Conservation (phyloP, 2,113 vertebrate species). For the Spilogale gracilis region DNA sequence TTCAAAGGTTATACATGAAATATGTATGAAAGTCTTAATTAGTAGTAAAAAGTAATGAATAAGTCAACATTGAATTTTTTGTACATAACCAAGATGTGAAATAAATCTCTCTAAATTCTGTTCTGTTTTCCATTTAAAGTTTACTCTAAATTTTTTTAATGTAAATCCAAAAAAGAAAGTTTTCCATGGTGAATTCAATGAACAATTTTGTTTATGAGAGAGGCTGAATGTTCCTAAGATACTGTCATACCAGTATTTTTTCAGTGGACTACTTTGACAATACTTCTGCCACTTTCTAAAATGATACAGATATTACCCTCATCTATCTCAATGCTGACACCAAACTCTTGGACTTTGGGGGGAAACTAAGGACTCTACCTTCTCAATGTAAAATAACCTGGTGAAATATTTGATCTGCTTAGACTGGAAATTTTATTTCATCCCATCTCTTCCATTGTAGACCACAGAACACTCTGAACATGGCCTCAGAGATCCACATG, state of each 20-base stretch:
- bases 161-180: background rate
- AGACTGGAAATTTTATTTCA: background rate
- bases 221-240: background rate
- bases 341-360: background rate
- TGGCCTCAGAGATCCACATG: slow-evolving; percentile 37
- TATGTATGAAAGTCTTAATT: background rate
- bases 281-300: background rate
- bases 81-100: background rate
- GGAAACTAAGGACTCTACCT: background rate
- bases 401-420: background rate
- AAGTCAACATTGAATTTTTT: background rate
- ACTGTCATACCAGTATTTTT: background rate
- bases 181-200: slow-evolving; percentile 10
- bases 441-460: background rate
- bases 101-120: background rate
- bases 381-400: background rate
- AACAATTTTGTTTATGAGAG: background rate
- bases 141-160: background rate
- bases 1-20: background rate
- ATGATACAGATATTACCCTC: background rate
- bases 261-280: background rate
- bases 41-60: background rate
- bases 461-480: background rate
- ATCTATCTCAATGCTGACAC: background rate
- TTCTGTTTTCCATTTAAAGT: background rate